Percentiles rank a stretch among this genome's conserved stretches.
These are phyloP conservation scores for Anagrus nilaparvatae DNA, from an alignment of 1,140 invertebrate species.

Conservation along the genomic window DNA sequence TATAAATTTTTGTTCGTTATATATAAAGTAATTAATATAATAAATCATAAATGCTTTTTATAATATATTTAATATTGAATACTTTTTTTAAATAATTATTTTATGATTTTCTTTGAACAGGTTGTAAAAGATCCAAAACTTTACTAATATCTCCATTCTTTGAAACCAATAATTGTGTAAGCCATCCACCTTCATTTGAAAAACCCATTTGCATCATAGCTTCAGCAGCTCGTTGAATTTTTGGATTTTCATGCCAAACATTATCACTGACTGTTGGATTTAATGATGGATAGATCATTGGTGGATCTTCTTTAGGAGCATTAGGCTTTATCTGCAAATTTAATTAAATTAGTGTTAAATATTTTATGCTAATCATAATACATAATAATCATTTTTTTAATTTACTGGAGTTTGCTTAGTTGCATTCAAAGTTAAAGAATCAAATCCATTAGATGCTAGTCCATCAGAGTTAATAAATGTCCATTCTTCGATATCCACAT, in stretches of 20 bases:
- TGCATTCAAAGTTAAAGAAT: too few relatives aligned
- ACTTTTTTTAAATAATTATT: neutral
- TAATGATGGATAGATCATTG: slow-evolving; percentile 24
- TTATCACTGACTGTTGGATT: slow-evolving; percentile 14
- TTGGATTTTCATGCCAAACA: slow-evolving; percentile 42
- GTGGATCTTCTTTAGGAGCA: neutral
- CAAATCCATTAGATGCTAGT: too few relatives aligned
- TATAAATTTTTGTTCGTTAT: neutral
- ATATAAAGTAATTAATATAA: too few relatives aligned
- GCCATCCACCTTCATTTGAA: slow-evolving; percentile 57
- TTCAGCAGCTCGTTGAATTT: slow-evolving; percentile 49
- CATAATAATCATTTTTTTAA: too few relatives aligned
- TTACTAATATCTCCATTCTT: slow-evolving; percentile 60
- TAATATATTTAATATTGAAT: neutral
- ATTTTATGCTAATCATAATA: neutral
- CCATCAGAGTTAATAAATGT: too few relatives aligned
- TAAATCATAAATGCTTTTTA: slow-evolving; percentile 4
- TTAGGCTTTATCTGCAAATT: slow-evolving; percentile 11
- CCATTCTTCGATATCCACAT: too few relatives aligned
- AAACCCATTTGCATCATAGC: slow-evolving; percentile 77
- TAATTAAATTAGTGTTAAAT: slow-evolving; percentile 8
- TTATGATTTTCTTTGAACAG: neutral
- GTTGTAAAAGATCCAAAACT: slow-evolving; percentile 54
- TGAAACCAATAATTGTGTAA: slow-evolving; percentile 45
- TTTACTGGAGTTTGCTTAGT: too few relatives aligned